Evolutionary conservation across 2,888 invertebrate species (phyloP), one percentile per base, ranked within the genome.

Genomic region (Luperina testacea): DNA sequence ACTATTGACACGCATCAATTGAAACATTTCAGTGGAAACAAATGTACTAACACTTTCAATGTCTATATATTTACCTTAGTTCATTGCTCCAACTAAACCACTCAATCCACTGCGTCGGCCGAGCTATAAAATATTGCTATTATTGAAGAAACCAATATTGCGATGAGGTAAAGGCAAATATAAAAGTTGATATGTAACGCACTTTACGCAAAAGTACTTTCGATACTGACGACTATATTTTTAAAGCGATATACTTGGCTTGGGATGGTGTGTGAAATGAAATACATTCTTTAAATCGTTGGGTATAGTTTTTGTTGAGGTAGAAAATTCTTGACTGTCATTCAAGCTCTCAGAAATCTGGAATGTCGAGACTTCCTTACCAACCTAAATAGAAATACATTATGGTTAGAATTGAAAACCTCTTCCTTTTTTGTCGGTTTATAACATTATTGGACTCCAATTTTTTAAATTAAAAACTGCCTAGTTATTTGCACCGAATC

Each of bases 21-120:
- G 42, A 57, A 65, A 48, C 48, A 74, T 70, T 70, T 59, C 63
- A 72, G 20, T 74, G 64, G 53, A 75, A 48, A 65, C 83, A 67
- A 67, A 77, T 70, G 5, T 71, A 71, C 45, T 45, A 68, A 75
- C 63, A 64, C 68, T 87, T 87, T 85, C 72, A 77, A 77, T 84
- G 61, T 67, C 59, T 83, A 72, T 20, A 70, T 72, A 20, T 69
- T 27, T 38, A 69, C 68, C 64, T 67, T 32, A 84, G 87, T 87
- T 89, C 89, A 84, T 76, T 85, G 85, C 75, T 83, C 87, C 72
- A 77, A 70, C 82, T 81, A 80, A 82, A 78, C 57, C 72, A 77
- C 81, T 77, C 77, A 63, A 61, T 78, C 72, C 76, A 77, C 70
- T 71, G 20, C 83, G 64, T 68, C 84, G 63, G 63, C 1, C 53